Percentiles rank a stretch among this genome's conserved stretches.
phyloP scores from a whole-genome alignment of 2,797 vertebrate species.

The Oophaga sylvatica region DNA sequence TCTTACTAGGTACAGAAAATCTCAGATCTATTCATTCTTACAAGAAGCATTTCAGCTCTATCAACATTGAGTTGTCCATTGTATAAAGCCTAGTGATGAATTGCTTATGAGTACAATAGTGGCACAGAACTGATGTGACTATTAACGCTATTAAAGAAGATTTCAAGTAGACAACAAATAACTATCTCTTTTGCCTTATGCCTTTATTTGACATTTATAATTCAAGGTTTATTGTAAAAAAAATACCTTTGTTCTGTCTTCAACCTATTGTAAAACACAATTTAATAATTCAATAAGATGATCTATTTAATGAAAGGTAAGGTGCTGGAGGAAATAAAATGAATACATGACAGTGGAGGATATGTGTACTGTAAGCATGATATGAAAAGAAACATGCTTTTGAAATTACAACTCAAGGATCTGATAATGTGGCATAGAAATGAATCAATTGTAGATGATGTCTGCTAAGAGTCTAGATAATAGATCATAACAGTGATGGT shows the following conservation, averaged over 20 bases:
- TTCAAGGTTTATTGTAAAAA: slow-evolving; percentile 43
- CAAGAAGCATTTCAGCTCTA: background rate
- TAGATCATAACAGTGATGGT: slow-evolving; percentile 68
- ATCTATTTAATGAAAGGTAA: slow-evolving; percentile 50
- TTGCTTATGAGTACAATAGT: slow-evolving; percentile 30
- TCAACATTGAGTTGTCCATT: slow-evolving; percentile 12
- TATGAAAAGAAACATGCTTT: slow-evolving; percentile 66
- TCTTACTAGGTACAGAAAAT: background rate
- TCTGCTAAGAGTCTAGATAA: slow-evolving; percentile 69
- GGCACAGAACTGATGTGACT: slow-evolving; percentile 21
- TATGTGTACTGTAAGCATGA: slow-evolving; percentile 54
- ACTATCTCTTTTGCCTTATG: slow-evolving; percentile 43
- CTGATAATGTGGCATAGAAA: slow-evolving; percentile 66
- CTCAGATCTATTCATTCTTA: background rate
- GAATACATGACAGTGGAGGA: slow-evolving; percentile 52
- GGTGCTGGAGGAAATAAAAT: slow-evolving; percentile 54
- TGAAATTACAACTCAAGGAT: slow-evolving; percentile 67
- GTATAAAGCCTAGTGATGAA: slow-evolving; percentile 9
- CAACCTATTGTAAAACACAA: slow-evolving; percentile 37
- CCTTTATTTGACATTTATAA: slow-evolving; percentile 50
- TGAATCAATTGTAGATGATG: slow-evolving; percentile 67
- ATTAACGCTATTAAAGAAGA: slow-evolving; percentile 49
- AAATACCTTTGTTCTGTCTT: slow-evolving; percentile 48
- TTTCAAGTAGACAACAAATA: slow-evolving; percentile 43
- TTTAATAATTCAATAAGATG: slow-evolving; percentile 57